Evolutionary conservation across 1,140 invertebrate species (phyloP), one percentile per base, ranked within the genome.

Genomic region (Mercenaria mercenaria): DNA sequence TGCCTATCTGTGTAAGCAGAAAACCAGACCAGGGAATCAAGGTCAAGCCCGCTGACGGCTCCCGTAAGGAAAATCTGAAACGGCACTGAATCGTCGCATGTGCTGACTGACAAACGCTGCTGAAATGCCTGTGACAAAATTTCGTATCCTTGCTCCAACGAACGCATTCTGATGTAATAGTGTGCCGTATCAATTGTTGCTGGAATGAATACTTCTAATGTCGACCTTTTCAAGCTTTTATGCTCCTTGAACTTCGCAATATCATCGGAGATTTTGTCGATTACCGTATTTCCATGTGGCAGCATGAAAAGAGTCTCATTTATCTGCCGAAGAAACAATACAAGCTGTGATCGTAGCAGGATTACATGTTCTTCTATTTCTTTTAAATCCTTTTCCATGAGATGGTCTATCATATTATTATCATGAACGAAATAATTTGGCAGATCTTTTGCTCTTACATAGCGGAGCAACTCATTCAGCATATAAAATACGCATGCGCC

Each of bases 401-500:
- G 50, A n/a, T 43, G 13, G 4, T 72, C 77, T 3, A 89, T 41
- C 59, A 82, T 82, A 50, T 88, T 88, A 32, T 82, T 69, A 10
- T 39, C 23, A 50, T 23, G 37, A 26, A 89, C 39, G 37, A 89
- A 89, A 43, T 89, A 89, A 29, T 82, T 81, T 20, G 87, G 87
- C 13, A 89, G 20, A 32, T 56, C 15, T 41, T 56, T 72, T 20
- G 0, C 34, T 39, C 29, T 52, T 13, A 89, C 26, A 32, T 34
- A 72, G 3, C 67, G 59, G 23, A 74, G 23, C 43, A 89, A n/a
- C 50, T 74, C 64, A 23, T 80, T 37, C 3, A 89, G 34, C 64
- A 89, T 81, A 20, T 64, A 81, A 0, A 81, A 1, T 13, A 89
- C 37, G 41, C 87, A 89, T 4, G 61, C 34, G 3, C 41, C 87